phyloP scores from a whole-genome alignment of 2,113 vertebrate species.

The Anseranas semipalmata region DNA sequence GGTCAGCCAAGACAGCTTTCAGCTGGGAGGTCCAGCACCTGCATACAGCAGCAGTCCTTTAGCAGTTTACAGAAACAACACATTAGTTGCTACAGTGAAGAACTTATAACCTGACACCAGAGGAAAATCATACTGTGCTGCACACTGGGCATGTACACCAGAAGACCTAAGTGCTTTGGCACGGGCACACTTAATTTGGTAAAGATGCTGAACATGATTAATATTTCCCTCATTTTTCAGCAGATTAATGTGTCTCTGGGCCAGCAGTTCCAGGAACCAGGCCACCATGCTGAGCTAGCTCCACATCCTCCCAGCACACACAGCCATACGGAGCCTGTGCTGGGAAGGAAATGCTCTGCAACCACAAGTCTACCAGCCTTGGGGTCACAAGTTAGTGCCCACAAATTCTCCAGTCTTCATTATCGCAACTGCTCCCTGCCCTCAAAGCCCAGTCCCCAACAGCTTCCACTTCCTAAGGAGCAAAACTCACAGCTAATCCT shows the following conservation, averaged over 20 bases:
- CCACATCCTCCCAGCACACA: neutral
- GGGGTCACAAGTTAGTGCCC: neutral
- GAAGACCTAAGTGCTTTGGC: neutral
- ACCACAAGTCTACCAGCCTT: neutral
- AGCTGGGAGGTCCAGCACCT: neutral
- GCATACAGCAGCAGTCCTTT: neutral
- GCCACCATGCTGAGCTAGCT: neutral
- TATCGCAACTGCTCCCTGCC: neutral
- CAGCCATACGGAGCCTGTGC: neutral
- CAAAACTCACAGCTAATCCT: neutral
- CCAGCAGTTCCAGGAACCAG: neutral
- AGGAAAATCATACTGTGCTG: neutral
- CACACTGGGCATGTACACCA: neutral
- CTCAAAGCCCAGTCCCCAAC: neutral
- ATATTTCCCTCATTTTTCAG: neutral
- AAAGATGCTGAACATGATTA: neutral
- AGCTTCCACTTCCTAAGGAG: neutral
- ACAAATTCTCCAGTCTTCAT: neutral
- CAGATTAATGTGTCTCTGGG: neutral
- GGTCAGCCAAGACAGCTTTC: neutral
- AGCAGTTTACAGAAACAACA: neutral
- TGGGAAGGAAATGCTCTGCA: neutral
- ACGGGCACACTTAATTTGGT: neutral
- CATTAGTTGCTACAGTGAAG: neutral
- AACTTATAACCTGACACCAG: neutral